Conservation (phyloP, 2,113 vertebrate genomes). For the Lasiurus cinereus region DNA sequence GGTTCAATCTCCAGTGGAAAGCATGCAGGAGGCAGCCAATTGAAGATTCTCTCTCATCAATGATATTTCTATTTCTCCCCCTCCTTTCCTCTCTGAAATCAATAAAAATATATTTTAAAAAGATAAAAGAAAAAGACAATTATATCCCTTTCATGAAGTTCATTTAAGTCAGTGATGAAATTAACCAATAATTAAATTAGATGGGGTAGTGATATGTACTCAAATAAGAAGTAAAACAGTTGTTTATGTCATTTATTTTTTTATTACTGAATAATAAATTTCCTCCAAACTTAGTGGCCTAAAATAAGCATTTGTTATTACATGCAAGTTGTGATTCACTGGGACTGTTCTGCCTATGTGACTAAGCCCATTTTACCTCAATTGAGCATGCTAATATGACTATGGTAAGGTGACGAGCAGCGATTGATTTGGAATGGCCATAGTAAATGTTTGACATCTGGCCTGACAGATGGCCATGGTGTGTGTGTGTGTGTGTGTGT, state of each 20-base stretch:
- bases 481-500: not conserved
- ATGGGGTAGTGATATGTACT: not conserved
- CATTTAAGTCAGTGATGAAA: not conserved
- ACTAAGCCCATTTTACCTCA: not conserved
- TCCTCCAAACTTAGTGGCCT: not conserved
- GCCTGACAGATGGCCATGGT: too few species aligned
- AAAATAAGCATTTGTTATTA: not conserved
- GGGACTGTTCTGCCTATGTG: not conserved
- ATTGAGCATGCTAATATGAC: not conserved
- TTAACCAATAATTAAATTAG: not conserved
- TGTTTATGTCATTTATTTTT: not conserved
- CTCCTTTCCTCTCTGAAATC: too few species aligned
- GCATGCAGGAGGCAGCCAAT: too few species aligned
- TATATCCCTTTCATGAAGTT: not conserved
- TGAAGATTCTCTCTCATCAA: too few species aligned
- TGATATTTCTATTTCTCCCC: too few species aligned
- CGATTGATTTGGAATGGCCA: not conserved
- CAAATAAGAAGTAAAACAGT: not conserved
- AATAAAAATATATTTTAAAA: too few species aligned
- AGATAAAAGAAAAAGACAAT: not conserved
- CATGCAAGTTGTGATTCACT: not conserved
- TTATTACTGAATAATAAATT: not conserved
- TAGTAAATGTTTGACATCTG: not conserved
- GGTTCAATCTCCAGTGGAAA: too few species aligned
- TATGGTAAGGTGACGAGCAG: not conserved